Evolutionary conservation across 2,113 vertebrate species (phyloP).

Genomic region (Sphaerodactylus townsendi): DNA sequence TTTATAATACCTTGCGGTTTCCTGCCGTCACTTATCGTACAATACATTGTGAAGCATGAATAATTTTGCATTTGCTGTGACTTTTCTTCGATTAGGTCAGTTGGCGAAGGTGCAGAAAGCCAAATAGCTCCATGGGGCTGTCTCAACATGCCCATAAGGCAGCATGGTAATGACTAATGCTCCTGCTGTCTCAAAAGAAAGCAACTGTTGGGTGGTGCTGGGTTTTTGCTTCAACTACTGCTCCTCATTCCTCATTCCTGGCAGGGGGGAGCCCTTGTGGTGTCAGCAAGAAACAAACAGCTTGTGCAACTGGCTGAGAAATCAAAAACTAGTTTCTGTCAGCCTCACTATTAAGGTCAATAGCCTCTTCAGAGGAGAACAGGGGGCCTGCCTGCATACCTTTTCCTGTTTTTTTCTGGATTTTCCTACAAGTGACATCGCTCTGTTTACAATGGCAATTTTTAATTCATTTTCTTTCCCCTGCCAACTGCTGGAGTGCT

Average conservation of each 20-base stretch:
- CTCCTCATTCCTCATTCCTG: conserved; percentile 74
- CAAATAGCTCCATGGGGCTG: neutral
- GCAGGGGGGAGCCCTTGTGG: conserved; percentile 30
- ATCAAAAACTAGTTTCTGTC: neutral
- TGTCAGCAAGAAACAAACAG: conserved; percentile 32
- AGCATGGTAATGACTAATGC: conserved; percentile 51
- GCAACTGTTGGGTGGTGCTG: conserved; percentile 61
- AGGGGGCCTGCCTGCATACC: accelerated
- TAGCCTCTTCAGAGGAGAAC: neutral
- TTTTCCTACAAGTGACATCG: no score
- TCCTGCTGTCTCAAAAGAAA: conserved; percentile 39
- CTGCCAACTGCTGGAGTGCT: no score
- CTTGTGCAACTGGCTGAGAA: conserved; percentile 55
- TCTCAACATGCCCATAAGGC: conserved; percentile 4
- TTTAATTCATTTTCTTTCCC: no score
- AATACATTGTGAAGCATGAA: neutral
- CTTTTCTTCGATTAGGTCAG: accelerated
- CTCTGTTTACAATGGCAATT: no score
- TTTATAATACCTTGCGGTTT: neutral
- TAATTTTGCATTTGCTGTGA: neutral
- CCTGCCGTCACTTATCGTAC: neutral
- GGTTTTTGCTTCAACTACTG: conserved; percentile 58
- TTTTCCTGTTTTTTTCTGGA: neutral
- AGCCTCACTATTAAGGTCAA: neutral
- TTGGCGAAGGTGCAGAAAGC: neutral